Conservation (phyloP, 2,113 vertebrate species). For the Ctenodactylus gundi region DNA sequence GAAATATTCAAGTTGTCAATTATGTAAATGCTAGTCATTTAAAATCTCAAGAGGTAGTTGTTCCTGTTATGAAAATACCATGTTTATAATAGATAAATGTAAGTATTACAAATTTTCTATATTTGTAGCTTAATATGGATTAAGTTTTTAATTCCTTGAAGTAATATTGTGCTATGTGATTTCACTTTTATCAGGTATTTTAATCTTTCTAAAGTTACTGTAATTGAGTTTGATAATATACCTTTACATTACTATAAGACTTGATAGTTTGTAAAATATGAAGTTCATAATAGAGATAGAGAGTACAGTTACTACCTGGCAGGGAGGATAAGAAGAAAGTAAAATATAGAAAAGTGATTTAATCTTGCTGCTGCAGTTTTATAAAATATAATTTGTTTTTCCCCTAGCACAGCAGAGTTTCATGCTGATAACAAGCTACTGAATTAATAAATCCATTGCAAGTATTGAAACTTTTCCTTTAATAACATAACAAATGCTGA, state of each 20-base stretch:
- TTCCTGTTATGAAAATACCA: conserved; percentile 39
- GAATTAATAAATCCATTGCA: conserved; percentile 82
- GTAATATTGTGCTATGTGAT: conserved; percentile 65
- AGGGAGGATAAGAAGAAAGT: conserved; percentile 80
- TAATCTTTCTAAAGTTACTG: conserved; percentile 66
- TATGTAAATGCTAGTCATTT: conserved; percentile 57
- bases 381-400: conserved; percentile 81
- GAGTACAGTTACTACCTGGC: conserved; percentile 72
- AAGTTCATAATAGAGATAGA: conserved; percentile 78
- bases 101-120: conserved; percentile 40
- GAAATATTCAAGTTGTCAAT: conserved; percentile 53
- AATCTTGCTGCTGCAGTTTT: conserved; percentile 77
- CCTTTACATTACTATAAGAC: conserved; percentile 70
- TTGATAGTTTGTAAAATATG: conserved; percentile 78
- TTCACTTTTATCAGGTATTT: conserved; percentile 73
- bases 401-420: conserved; percentile 74
- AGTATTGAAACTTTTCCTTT: conserved; percentile 78
- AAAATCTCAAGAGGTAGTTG: conserved; percentile 60
- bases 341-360: conserved; percentile 79
- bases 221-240: conserved; percentile 70
- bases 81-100: conserved; percentile 61
- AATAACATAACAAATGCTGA: conserved; percentile 80
- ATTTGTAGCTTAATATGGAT: conserved; percentile 65
- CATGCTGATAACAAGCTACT: conserved; percentile 77
- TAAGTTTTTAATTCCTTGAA: conserved; percentile 64